Evolutionary conservation across 1,140 invertebrate species (phyloP), one percentile per base, ranked within the genome.

Genomic region (Drosophila insularis): DNA sequence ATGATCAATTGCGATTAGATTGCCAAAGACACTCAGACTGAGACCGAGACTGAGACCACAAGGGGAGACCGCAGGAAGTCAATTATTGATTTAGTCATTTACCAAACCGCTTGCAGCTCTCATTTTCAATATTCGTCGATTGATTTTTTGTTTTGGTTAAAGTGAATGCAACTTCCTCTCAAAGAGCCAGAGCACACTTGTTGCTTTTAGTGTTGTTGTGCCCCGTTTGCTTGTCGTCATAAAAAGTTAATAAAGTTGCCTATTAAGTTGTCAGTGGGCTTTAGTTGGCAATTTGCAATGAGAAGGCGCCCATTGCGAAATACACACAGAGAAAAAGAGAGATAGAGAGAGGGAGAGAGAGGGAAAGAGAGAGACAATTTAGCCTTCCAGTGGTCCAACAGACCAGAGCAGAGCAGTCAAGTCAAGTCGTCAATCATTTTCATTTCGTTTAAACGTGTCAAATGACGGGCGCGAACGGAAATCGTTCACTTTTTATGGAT

Each of bases 211-310:
- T 35, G 7, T 7, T 58, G 14, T 35, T 37, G 14, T 19, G 56
- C 55, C 13, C 14, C 56, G 31, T 31, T 40, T 60, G 62, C 64
- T 37, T 69, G 73, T 54, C 60, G 23, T 76, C 73, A 77, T 76
- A 76, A 76, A 76, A 76, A 76, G 61, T 76, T 76, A 76, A 77
- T 76, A 76, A 67, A 76, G 74, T 70, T 64, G 68, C 53, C 74
- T 81, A 86, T 85, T 86, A 86, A 86, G 67, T 86, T 85, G 81
- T 85, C 81, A 78, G 78, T 86, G 74, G 71, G 70, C 62, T 70
- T 62, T 78, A 71, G 39, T 69, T 17, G 67, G 64, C 66, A 55
- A 63, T 80, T 80, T 75, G 67, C 63, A 53, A 40, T 35, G 56
- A 54, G 55, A 50, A 60, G 70, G 60, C 69, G 43, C 53, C 67